These are phyloP conservation scores for Trachymyrmex septentrionalis DNA, from an alignment of 1,140 invertebrate species.

Conservation along the genomic window DNA sequence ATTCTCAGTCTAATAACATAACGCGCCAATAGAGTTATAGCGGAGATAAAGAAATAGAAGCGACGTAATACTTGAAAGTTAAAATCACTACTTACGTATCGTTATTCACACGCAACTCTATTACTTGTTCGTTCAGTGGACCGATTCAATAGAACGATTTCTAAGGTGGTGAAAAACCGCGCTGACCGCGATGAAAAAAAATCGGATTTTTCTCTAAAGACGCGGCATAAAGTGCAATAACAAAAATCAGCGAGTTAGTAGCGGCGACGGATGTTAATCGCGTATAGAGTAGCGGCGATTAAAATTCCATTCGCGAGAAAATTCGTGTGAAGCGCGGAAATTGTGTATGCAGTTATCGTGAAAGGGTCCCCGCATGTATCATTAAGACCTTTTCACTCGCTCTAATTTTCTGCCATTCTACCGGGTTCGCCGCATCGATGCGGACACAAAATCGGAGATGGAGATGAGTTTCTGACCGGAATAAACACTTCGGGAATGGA, in stretches of 20 bases:
- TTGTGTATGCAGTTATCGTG: conserved; percentile 4
- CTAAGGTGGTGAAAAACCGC: background rate
- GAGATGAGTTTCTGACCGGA: conserved; percentile 61
- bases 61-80: background rate
- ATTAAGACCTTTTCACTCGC: conserved; percentile 59
- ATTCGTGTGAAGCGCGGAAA: conserved; percentile 23
- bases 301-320: conserved; percentile 41
- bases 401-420: conserved; percentile 4
- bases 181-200: conserved; percentile 16
- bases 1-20: background rate
- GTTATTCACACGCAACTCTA: conserved; percentile 5
- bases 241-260: background rate
- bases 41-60: background rate
- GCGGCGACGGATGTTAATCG: conserved; percentile 27
- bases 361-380: conserved; percentile 20
- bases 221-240: background rate
- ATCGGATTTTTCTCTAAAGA: background rate
- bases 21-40: background rate
- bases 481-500: conserved; percentile 67
- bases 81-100: background rate
- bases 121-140: background rate
- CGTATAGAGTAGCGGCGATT: conserved; percentile 10
- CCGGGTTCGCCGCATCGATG: background rate
- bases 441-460: conserved; percentile 32
- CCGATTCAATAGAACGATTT: background rate